These are phyloP conservation scores for Hirtodrosophila duncani DNA, from an alignment of 2,888 invertebrate genomes.

Conservation along the genomic window DNA sequence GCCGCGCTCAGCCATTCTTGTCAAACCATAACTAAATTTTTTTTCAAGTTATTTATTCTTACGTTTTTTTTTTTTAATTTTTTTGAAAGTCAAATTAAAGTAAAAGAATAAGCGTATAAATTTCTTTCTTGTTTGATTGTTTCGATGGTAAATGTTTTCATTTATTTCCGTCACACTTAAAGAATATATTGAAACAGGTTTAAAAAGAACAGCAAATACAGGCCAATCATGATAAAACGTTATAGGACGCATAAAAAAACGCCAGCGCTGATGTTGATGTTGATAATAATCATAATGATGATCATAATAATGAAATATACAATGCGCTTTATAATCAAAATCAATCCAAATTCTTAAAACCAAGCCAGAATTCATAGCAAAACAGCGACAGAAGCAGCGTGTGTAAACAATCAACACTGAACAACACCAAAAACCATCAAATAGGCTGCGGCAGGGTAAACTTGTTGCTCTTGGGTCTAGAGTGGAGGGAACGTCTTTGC, in stretches of 20 bases:
- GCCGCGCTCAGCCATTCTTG: too few relatives aligned
- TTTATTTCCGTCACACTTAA: constrained; percentile 64
- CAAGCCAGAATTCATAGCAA: constrained; percentile 11
- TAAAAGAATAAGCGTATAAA: constrained; percentile 59
- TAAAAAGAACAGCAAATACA: constrained; percentile 9
- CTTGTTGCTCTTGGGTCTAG: too few relatives aligned
- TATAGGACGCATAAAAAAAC: neutral
- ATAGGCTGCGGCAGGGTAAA: too few relatives aligned
- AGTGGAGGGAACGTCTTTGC: too few relatives aligned
- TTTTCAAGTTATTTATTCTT: too few relatives aligned
- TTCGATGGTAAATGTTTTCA: constrained; percentile 76
- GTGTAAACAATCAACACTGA: too few relatives aligned
- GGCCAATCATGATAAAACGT: constrained; percentile 3
- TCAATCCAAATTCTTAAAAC: constrained; percentile 8
- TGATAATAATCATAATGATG: too few relatives aligned
- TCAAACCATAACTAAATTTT: too few relatives aligned
- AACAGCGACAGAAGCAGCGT: too few relatives aligned
- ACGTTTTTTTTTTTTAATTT: neutral
- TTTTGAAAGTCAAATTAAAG: neutral
- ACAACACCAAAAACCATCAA: too few relatives aligned
- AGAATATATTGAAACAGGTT: constrained; percentile 10
- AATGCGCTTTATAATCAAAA: constrained; percentile 22
- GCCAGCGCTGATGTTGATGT: too few relatives aligned
- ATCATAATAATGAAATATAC: constrained; percentile 26
- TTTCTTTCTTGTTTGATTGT: constrained; percentile 78